These are phyloP conservation scores for Leucoptera coffeella DNA, from an alignment of 2,888 invertebrate genomes.

Conservation along the genomic window DNA sequence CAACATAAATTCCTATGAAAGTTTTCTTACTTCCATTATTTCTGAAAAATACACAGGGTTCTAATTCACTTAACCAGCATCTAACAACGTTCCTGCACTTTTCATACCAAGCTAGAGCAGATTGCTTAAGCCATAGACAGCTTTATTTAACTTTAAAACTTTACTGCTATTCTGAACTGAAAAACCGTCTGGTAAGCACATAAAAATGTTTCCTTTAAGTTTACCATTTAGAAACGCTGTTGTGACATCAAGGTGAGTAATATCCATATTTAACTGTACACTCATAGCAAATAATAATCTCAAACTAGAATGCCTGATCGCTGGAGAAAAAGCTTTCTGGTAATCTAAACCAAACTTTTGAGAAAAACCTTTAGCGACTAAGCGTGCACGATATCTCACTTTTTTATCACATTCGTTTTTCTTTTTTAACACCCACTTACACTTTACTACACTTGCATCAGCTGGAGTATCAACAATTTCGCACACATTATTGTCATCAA, in stretches of 20 bases:
- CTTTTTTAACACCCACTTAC: slow-evolving; percentile 3
- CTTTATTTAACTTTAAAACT: slow-evolving; percentile 2
- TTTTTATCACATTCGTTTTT: slow-evolving; percentile 2
- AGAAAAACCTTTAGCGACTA: slow-evolving; percentile 3
- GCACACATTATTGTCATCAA: slow-evolving; percentile 7
- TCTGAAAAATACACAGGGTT: slow-evolving; percentile 3
- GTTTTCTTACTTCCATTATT: too few relatives aligned
- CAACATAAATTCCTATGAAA: slow-evolving; percentile 1
- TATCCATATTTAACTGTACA: slow-evolving; percentile 1
- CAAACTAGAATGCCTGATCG: slow-evolving; percentile 2
- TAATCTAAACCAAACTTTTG: slow-evolving; percentile 3
- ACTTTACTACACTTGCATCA: slow-evolving; percentile 3
- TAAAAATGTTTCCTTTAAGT: slow-evolving; percentile 1
- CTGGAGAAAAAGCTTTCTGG: slow-evolving; percentile 2
- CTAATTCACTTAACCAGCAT: slow-evolving; percentile 1
- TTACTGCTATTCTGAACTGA: background rate
- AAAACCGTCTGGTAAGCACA: slow-evolving; percentile 2
- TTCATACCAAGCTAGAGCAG: slow-evolving; percentile 1
- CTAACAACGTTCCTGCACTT: slow-evolving; percentile 1
- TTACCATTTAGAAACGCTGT: slow-evolving; percentile 2
- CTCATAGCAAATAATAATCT: slow-evolving; percentile 2
- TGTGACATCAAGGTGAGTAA: slow-evolving; percentile 1
- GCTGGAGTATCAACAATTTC: slow-evolving; percentile 5
- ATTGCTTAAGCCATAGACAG: slow-evolving; percentile 4
- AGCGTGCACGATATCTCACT: too few relatives aligned